These are phyloP conservation scores for Vespertilio murinus DNA, from an alignment of 2,797 vertebrate genomes.

Conservation along the genomic window DNA sequence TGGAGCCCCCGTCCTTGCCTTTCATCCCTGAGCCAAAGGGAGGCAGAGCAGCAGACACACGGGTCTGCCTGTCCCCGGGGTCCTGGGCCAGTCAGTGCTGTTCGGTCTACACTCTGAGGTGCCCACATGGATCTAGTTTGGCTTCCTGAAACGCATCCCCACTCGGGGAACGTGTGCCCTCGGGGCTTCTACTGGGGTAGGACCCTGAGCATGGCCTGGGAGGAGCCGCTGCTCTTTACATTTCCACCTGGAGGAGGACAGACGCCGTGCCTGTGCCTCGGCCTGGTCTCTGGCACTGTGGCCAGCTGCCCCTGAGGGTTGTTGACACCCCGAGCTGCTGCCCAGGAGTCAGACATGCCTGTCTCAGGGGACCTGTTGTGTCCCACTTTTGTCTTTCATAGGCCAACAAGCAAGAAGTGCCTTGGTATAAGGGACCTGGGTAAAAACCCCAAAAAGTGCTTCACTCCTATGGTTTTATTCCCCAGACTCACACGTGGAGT, in stretches of 20 bases:
- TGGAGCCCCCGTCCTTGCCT: neutral
- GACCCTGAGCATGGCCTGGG: neutral
- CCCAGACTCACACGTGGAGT: neutral
- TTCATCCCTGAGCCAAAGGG: neutral
- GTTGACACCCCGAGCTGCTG: neutral
- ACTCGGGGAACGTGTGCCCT: rapidly evolving
- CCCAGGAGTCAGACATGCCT: neutral
- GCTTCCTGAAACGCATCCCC: neutral
- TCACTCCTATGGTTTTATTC: neutral
- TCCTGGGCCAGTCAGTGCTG: neutral
- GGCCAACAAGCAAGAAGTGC: neutral
- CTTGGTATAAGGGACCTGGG: neutral
- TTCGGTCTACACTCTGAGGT: neutral
- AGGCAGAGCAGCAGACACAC: neutral
- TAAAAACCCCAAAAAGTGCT: neutral
- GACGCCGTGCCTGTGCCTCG: neutral
- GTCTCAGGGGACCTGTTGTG: neutral
- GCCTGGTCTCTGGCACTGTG: neutral
- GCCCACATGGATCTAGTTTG: neutral
- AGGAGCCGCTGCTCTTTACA: neutral
- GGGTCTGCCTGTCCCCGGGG: neutral
- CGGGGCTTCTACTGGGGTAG: rapidly evolving
- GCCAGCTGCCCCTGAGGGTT: neutral
- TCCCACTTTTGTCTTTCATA: neutral
- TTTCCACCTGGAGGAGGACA: neutral